Base-by-base conservation (phyloP, 1,140 invertebrate species). In the Zaprionus ornatus region DNA sequence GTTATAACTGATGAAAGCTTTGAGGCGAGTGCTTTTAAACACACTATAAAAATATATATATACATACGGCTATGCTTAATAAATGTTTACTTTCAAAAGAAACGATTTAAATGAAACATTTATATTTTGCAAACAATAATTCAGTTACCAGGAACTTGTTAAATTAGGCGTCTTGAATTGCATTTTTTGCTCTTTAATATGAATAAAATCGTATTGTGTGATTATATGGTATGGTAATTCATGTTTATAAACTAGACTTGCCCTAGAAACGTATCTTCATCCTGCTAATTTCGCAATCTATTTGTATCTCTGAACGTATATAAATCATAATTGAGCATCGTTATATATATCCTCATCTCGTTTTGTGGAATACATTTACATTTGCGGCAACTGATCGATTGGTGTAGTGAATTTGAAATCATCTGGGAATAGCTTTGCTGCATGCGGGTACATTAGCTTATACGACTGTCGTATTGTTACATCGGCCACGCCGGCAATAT, bases 381-480 rank as follows among this genome's bases (percentile, higher is more conserved):
- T 96, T 86, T 97, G 95, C 9, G 98, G 99, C 68, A 99, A 94
- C 82, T 98, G 96, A 82, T 99, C 98, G 80, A 99, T 98, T 0
- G 98, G 97, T 17, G 98, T 99, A 17, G 95, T 95, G 92, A 99
- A 99, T 93, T 97, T 98, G 93, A 99, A 99, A 93, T 99, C 98
- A 82, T 97, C 96, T 3, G 99, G 99, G 93, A 99, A 99, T 1
- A 99, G 93, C 87, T 97, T 96, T 7, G 94, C 94, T 5, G 98
- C 99, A 90, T 96, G 96, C 2, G 98, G 98, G 92, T 98, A 98
- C 98, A 99, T 99, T 2, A 99, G 93, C 92, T 99, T 99, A 93
- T 99, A 99, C 0, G 98, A 98, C 92, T 99, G 99, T 65, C 98
- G 94, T 67, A 99, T 99, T 4, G 99, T 99, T 0, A 99, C 98